Conservation (phyloP, 2,797 vertebrate genomes). For the Pipistrellus kuhlii region DNA sequence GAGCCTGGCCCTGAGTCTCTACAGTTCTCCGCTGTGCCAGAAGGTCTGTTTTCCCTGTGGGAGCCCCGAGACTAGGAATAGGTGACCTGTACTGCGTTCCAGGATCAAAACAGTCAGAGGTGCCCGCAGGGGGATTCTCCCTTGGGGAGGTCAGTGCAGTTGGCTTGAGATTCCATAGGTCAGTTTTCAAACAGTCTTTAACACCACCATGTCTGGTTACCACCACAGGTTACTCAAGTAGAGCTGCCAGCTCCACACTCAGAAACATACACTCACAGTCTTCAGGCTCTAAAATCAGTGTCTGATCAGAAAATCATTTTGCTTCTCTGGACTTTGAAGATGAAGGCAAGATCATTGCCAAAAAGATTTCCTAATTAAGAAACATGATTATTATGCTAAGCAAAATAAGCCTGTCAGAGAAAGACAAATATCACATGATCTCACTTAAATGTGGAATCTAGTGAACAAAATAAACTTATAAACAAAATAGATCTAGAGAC, state of each 20-base stretch:
- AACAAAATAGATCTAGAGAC: too few relatives aligned
- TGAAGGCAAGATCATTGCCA: neutral
- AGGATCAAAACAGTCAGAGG: neutral
- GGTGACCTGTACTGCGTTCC: neutral
- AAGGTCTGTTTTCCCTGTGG: neutral
- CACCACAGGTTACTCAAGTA: neutral
- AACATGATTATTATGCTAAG: too few relatives aligned
- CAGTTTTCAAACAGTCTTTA: neutral
- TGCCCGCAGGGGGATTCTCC: rapidly evolving
- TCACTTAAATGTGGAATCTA: too few relatives aligned
- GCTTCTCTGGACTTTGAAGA: neutral
- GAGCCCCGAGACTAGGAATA: rapidly evolving
- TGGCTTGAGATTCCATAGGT: neutral
- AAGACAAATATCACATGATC: too few relatives aligned
- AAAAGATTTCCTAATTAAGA: neutral
- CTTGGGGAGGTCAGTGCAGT: neutral
- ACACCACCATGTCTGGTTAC: rapidly evolving
- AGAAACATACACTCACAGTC: neutral
- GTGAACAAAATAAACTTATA: too few relatives aligned
- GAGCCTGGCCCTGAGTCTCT: rapidly evolving
- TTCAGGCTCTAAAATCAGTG: neutral
- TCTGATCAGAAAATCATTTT: neutral
- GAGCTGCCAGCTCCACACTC: neutral
- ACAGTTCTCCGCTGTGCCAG: neutral
- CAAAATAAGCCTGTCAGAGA: too few relatives aligned